Evolutionary conservation across 1,140 invertebrate genomes (phyloP), one percentile per base, ranked within the genome.

Genomic region (Andrena cerasifolii): DNA sequence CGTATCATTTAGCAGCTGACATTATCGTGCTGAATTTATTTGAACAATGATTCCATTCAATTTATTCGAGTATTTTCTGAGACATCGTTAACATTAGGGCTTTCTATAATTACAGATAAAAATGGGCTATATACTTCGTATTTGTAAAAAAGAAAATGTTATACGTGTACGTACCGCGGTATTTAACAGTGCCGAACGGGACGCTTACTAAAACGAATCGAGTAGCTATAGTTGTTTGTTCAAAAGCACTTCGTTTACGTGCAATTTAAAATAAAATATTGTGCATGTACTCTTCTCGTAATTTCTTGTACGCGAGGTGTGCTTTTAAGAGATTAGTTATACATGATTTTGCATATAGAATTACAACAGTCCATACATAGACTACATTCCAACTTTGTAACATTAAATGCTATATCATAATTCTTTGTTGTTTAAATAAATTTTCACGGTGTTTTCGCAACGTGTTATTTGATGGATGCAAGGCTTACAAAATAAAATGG

Each of bases 191-290:
- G 53, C 5, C 18, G 71, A 77, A 49, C n/a, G n/a, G 14, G 6
- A 77, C 14, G 62, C 4, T 26, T 33, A 40, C 61, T 70, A 7
- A 77, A 68, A 70, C 43, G 26, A 36, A 70, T 26, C 51, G 36
- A 70, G 21, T 43, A 71, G 10, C 0, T 26, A 14, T 56, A 75
- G 21, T 59, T 61, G 0, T 61, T 36, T 28, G 21, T 47, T 62
- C 33, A 59, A 49, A 53, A 61, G n/a, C 18, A 76, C 43, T 61
- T 28, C 36, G 51, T 51, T 59, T 61, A 43, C 3, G 10, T 73
- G 70, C 53, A 73, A 73, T 24, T 73, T 73, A 73, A 53, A 73
- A 73, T 53, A 40, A 73, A 73, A 73, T 58, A 63, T 31, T 43
- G 26, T 77, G 59, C 40, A 53, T 71, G 33, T 24, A 53, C 14